Base-by-base conservation (phyloP, 2,797 vertebrate genomes). In the Aplochiton taeniatus region DNA sequence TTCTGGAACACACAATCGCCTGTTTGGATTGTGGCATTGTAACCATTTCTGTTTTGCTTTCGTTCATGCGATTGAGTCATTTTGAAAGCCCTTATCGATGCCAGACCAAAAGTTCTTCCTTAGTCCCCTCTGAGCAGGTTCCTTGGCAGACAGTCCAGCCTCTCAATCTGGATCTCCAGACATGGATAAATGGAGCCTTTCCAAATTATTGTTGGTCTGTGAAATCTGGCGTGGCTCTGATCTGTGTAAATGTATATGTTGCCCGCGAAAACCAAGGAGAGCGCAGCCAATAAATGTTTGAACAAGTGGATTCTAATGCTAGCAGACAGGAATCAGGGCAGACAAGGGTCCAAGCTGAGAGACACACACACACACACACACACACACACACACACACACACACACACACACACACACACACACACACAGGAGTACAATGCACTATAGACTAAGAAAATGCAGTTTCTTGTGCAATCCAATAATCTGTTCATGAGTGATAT, bases 171-270 rank as follows among this genome's bases (percentile, higher is more conserved):
- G 47, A 59, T 52, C 66, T 56, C 6, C 14, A 58, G 47, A 13
- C 4, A 58, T 58, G 44, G 6, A n/a, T 11, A 70, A 53, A 19
- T 45, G 43, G 63, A 16, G 63, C n/a, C 54, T 59, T 49, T 71
- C 47, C 7, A 42, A 19, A 53, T 65, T 70, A 68, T 64, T 77
- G 61, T 20, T 66, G 58, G 53, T 60, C 56, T 78, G 78, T 74
- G 77, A 88, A 86, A 79, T 83, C 78, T 87, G 79, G 68, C 79
- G 64, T 71, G 70, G 82, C 54, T 80, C 69, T 78, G 72, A 79
- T 68, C 68, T 83, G 72, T 80, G 72, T 73, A 66, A 72, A 76
- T 73, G 72, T 70, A 57, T 67, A 69, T 74, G 57, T 71, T 56
- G 68, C 73, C 69, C 80, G 70, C 59, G 68, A 72, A 82, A 78